Base-by-base conservation (phyloP, 2,113 vertebrate species). In the Vidua macroura region DNA sequence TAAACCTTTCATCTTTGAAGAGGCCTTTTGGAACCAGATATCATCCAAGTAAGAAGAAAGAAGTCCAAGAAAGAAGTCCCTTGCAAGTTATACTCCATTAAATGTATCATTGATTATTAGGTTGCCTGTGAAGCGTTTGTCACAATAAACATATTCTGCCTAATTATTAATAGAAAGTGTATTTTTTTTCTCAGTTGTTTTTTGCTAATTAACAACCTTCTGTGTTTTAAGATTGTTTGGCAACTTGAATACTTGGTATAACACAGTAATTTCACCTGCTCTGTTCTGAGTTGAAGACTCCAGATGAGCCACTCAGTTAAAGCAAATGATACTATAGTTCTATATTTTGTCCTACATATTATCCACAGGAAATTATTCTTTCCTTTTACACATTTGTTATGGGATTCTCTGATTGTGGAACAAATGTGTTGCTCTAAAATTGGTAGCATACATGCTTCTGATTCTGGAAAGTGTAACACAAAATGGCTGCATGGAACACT, bases 81-180 rank as follows among this genome's bases (percentile, higher is more conserved):
- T 85, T 73, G 90, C 58, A 93, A 79, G 74, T 44, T 88, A 77
- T 83, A 83, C 31, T 35, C 69, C 74, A 82, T 51, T 89, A 87
- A 96, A 69, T 21, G 23, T 92, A 48, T 84, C 37, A 55, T 81
- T 91, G 62, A 44, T 85, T 70, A 76, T 39, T 51, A 66, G 35
- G 31, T 30, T 96, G 48, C 13, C 5, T 88, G 55, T 18, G 68
- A 92, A 94, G 8, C 8, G 6, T 94, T 96, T 96, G 52, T 90
- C 73, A 91, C 62, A 85, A 28, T 15, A 53, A 46, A 92, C 33
- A 31, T 22, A 88, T 86, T 95, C 82, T 90, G 52, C 51, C 84
- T 95, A 78, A 92, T 95, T 95, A 96, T 95, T 96, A 96, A 92
- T 82, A 92, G 68, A 93, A 95, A 76, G 27, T 79, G 41, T 83